phyloP scores from a whole-genome alignment of 1,140 invertebrate species.

The Camponotus pennsylvanicus region DNA sequence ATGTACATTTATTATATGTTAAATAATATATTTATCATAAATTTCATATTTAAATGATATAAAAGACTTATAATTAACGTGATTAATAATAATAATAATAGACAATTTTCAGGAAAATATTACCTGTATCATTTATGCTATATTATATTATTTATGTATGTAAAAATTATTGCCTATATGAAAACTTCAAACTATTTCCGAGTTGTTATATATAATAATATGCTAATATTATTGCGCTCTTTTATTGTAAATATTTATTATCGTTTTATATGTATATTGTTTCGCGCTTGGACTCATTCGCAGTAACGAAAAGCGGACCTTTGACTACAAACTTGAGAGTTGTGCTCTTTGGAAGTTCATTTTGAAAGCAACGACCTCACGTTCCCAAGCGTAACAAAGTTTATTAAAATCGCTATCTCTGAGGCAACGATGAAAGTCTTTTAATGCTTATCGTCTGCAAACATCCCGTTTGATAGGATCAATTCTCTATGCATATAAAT shows the following conservation, averaged over 20 bases:
- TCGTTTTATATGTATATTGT: slow-evolving; percentile 43
- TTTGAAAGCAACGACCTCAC: slow-evolving; percentile 63
- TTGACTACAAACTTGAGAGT: slow-evolving; percentile 30
- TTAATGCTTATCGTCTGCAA: slow-evolving; percentile 68
- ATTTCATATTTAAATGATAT: slow-evolving; percentile 4
- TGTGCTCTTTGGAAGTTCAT: slow-evolving; percentile 36
- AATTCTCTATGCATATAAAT: slow-evolving; percentile 76
- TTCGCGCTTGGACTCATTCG: slow-evolving; percentile 8
- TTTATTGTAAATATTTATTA: slow-evolving; percentile 33
- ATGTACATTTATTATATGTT: background rate
- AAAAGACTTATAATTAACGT: background rate
- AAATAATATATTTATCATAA: background rate
- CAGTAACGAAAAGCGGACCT: background rate
- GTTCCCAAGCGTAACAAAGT: slow-evolving; percentile 67
- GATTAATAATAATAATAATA: background rate
- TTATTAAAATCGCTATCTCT: slow-evolving; percentile 74
- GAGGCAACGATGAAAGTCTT: slow-evolving; percentile 63
- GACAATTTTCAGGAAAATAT: background rate
- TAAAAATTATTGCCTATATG: background rate
- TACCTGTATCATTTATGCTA: background rate
- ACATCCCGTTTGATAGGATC: slow-evolving; percentile 65
- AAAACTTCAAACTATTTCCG: background rate
- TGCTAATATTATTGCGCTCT: slow-evolving; percentile 3
- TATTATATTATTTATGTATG: too few species aligned
- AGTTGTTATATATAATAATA: background rate